These are phyloP conservation scores for Eulemur mongoz DNA, from an alignment of 2,797 vertebrate genomes.

Conservation along the genomic window DNA sequence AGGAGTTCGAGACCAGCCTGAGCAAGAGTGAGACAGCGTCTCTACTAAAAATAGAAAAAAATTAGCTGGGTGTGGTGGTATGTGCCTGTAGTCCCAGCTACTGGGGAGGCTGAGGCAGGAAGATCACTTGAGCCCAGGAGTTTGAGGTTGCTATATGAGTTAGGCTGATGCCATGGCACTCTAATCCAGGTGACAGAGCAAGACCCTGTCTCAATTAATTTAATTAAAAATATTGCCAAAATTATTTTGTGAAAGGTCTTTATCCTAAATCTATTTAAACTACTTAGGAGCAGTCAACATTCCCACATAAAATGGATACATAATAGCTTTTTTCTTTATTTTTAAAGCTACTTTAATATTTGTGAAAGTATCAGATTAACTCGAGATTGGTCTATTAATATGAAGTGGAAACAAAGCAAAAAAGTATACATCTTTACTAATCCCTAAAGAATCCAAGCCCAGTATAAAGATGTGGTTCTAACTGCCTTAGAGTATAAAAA, in stretches of 20 bases:
- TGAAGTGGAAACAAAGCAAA: neutral
- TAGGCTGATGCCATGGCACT: no score
- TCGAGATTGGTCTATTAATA: neutral
- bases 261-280: constrained; percentile 22
- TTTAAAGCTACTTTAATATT: constrained; percentile 17
- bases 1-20: no score
- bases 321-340: constrained; percentile 37
- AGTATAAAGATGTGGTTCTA: neutral
- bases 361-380: constrained; percentile 5
- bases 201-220: no score
- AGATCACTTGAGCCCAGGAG: no score
- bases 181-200: no score
- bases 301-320: neutral
- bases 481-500: neutral
- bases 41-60: no score
- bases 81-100: no score
- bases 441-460: neutral
- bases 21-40: no score
- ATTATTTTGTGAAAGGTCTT: neutral
- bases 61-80: no score
- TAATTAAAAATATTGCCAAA: neutral
- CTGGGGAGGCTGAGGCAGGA: no score
- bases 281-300: neutral
- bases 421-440: neutral
- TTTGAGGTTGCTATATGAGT: no score